Conservation (phyloP, 2,113 vertebrate species). For the Uria aalge region DNA sequence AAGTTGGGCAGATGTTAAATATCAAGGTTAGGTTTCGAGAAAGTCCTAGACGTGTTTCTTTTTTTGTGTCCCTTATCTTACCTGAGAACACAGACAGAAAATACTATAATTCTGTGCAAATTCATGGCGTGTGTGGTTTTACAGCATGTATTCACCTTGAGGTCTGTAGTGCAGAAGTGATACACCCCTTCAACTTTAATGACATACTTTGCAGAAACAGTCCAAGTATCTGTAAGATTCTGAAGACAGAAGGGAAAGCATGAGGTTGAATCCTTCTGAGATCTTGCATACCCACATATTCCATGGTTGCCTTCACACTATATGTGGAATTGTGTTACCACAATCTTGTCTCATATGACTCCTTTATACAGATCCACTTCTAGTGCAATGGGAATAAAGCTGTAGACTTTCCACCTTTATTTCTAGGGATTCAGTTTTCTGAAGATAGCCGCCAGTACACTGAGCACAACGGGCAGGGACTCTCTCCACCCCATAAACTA, state of each 20-base stretch:
- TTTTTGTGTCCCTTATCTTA: background rate
- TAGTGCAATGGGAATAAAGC: background rate
- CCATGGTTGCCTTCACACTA: background rate
- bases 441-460: accelerated
- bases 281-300: background rate
- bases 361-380: background rate
- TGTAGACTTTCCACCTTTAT: background rate
- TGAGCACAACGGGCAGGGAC: background rate
- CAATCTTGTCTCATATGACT: background rate
- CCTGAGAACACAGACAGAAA: background rate
- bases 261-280: background rate
- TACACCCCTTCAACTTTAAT: background rate
- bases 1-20: background rate
- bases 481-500: background rate
- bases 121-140: background rate
- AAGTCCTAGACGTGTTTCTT: background rate
- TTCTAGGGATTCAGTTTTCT: background rate
- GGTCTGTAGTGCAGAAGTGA: background rate
- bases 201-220: background rate
- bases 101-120: background rate
- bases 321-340: background rate
- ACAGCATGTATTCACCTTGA: background rate
- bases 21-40: background rate
- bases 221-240: background rate
- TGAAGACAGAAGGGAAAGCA: background rate